Conservation (phyloP, 1,140 invertebrate species). For the Semibalanus balanoides region DNA sequence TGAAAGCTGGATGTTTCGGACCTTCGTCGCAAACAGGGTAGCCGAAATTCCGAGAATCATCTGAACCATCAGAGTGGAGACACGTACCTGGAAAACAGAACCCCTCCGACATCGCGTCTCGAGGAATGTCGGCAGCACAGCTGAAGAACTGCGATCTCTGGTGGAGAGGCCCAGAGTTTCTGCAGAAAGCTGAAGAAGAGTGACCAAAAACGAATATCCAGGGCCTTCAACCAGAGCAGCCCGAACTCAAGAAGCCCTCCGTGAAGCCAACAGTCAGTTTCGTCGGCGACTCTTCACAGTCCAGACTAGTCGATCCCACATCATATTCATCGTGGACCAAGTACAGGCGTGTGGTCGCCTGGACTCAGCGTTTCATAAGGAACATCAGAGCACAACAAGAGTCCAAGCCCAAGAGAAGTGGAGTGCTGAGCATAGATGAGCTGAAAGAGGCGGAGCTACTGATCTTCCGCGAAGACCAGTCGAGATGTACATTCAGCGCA, state of each 20-base stretch:
- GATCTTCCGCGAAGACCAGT: background rate
- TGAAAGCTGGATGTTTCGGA: slow-evolving; percentile 12
- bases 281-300: background rate
- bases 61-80: slow-evolving; percentile 15
- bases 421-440: background rate
- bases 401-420: background rate
- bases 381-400: background rate
- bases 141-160: background rate
- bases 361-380: background rate
- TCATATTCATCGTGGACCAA: too few species aligned
- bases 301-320: background rate
- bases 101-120: slow-evolving; percentile 14
- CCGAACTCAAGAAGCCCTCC: background rate
- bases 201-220: background rate
- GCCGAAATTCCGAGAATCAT: slow-evolving; percentile 20
- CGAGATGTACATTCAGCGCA: background rate
- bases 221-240: background rate
- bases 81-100: slow-evolving; percentile 19
- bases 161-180: background rate
- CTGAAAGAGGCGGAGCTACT: background rate
- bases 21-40: slow-evolving; percentile 19
- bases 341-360: background rate
- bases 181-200: background rate
- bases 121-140: background rate
- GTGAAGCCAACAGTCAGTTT: background rate